These are phyloP conservation scores for Rafetus swinhoei DNA, from an alignment of 2,113 vertebrate genomes.

Conservation along the genomic window DNA sequence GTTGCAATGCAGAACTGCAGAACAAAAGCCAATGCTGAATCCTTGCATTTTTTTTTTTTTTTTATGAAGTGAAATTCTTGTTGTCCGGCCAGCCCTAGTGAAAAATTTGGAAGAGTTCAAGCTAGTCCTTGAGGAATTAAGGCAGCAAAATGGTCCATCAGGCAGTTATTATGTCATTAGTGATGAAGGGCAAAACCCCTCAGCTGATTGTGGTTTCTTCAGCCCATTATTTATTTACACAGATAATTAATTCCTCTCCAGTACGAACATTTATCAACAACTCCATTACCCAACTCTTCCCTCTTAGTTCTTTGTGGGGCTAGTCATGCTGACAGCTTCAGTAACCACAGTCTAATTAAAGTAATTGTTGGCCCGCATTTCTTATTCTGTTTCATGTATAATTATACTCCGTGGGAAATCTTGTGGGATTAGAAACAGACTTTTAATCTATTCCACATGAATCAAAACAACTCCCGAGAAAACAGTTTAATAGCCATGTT, in stretches of 20 bases:
- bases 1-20: neutral
- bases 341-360: slow-evolving; percentile 76
- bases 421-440: slow-evolving; percentile 74
- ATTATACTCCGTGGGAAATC: slow-evolving; percentile 74
- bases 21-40: neutral
- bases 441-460: slow-evolving; percentile 77
- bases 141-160: slow-evolving; percentile 16
- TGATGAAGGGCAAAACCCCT: slow-evolving; percentile 38
- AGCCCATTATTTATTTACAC: slow-evolving; percentile 65
- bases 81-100: neutral
- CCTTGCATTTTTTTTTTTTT: neutral
- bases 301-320: slow-evolving; percentile 37
- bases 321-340: slow-evolving; percentile 59
- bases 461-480: slow-evolving; percentile 78
- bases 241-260: slow-evolving; percentile 65
- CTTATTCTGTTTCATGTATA: slow-evolving; percentile 76
- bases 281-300: slow-evolving; percentile 29
- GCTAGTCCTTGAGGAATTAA: accelerated
- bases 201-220: slow-evolving; percentile 27
- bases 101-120: neutral
- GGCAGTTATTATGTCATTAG: neutral
- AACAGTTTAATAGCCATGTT: slow-evolving; percentile 77
- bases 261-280: slow-evolving; percentile 66
- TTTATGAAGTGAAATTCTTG: neutral
- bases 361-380: slow-evolving; percentile 80